Evolutionary conservation across 2,888 invertebrate genomes (phyloP).

Genomic region (Romanomermis culicivorax): DNA sequence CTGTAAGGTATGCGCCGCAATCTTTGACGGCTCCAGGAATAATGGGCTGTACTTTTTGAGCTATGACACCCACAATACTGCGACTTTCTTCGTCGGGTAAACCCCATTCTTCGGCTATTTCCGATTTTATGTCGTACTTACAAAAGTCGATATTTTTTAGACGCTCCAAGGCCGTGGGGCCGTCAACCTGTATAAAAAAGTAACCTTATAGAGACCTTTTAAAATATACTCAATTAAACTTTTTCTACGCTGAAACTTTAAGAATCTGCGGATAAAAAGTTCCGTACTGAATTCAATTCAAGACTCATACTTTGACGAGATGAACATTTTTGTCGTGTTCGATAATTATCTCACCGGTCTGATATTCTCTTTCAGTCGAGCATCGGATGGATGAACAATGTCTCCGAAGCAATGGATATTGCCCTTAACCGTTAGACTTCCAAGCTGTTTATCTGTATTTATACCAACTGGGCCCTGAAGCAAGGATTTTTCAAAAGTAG

Average conservation of each 20-base stretch:
- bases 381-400: conserved; percentile 81
- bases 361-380: conserved; percentile 73
- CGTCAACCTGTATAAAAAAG: no score
- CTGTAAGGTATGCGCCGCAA: conserved; percentile 80
- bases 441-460: conserved; percentile 64
- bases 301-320: no score
- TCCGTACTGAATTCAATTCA: no score
- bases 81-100: conserved; percentile 44
- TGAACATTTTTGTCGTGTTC: no score
- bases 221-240: no score
- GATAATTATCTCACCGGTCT: no score
- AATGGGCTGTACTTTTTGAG: conserved; percentile 70
- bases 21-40: conserved; percentile 76
- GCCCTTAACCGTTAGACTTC: conserved; percentile 72
- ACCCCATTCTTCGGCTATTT: conserved; percentile 66
- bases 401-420: conserved; percentile 80
- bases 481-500: no score
- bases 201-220: no score
- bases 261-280: no score
- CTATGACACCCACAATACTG: conserved; percentile 78
- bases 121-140: conserved; percentile 60
- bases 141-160: no score
- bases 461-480: conserved; percentile 60
- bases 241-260: no score
- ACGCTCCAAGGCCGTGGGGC: no score